Conservation (phyloP, 2,113 vertebrate genomes). For the Physeter macrocephalus region DNA sequence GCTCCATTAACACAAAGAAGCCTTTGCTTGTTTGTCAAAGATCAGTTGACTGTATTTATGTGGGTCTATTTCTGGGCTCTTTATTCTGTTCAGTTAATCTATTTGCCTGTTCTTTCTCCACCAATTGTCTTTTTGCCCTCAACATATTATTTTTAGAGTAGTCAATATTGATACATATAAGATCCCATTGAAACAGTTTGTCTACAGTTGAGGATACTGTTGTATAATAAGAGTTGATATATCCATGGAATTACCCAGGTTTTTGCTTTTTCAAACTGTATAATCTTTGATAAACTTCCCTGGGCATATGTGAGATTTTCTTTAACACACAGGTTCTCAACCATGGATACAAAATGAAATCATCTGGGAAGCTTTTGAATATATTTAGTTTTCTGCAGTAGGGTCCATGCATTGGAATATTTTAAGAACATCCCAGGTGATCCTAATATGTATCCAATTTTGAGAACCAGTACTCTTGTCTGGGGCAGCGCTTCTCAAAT, state of each 20-base stretch:
- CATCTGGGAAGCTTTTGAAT: background rate
- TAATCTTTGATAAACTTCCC: background rate
- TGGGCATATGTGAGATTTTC: background rate
- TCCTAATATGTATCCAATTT: background rate
- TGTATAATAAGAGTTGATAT: background rate
- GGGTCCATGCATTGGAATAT: background rate
- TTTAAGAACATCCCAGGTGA: background rate
- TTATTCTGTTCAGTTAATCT: background rate
- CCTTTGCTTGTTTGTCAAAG: background rate
- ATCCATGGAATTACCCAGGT: background rate
- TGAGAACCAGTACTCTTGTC: background rate
- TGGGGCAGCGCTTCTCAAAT: background rate
- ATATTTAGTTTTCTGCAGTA: background rate
- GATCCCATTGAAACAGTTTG: background rate
- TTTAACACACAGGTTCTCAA: background rate
- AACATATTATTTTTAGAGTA: background rate
- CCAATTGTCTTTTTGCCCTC: background rate
- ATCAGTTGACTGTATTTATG: background rate
- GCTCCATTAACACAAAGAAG: background rate
- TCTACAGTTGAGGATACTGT: background rate
- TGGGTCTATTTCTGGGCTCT: background rate
- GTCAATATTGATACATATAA: background rate
- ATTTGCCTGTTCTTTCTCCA: background rate
- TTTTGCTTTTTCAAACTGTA: background rate
- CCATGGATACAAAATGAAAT: background rate